Conservation (phyloP, 2,888 invertebrate species). For the Allophyes oxyacanthae region DNA sequence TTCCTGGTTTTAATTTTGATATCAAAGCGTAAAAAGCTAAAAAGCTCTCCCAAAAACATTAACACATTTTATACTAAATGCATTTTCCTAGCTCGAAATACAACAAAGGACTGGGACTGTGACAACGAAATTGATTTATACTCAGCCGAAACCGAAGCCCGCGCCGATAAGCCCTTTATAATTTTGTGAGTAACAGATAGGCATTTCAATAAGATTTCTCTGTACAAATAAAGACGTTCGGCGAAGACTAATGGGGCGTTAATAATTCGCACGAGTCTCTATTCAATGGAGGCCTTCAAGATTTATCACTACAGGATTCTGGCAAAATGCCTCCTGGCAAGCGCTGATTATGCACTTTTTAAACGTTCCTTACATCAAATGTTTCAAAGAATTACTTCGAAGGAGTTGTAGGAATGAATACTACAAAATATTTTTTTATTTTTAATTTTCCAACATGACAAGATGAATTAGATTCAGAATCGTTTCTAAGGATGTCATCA, state of each 20-base stretch:
- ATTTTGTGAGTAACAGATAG: slow-evolving; percentile 66
- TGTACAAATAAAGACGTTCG: slow-evolving; percentile 84
- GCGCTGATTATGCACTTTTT: slow-evolving; percentile 80
- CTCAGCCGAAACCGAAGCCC: slow-evolving; percentile 41
- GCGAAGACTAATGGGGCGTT: slow-evolving; percentile 85
- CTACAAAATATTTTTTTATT: not conserved
- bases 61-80: slow-evolving; percentile 26
- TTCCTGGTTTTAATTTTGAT: too few relatives aligned
- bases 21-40: too few relatives aligned
- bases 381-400: slow-evolving; percentile 63
- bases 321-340: slow-evolving; percentile 87
- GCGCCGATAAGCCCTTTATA: slow-evolving; percentile 68
- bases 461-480: slow-evolving; percentile 3
- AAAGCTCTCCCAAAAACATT: not conserved
- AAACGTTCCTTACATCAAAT: slow-evolving; percentile 66
- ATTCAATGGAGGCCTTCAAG: slow-evolving; percentile 83
- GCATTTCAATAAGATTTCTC: slow-evolving; percentile 73
- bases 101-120: slow-evolving; percentile 50
- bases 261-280: slow-evolving; percentile 85
- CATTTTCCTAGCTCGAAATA: slow-evolving; percentile 49
- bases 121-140: slow-evolving; percentile 66
- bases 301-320: slow-evolving; percentile 86
- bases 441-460: too few relatives aligned
- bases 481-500: slow-evolving; percentile 16
- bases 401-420: slow-evolving; percentile 33